Evolutionary conservation across 2,888 invertebrate species (phyloP).

Genomic region (Diarsia dahlii): DNA sequence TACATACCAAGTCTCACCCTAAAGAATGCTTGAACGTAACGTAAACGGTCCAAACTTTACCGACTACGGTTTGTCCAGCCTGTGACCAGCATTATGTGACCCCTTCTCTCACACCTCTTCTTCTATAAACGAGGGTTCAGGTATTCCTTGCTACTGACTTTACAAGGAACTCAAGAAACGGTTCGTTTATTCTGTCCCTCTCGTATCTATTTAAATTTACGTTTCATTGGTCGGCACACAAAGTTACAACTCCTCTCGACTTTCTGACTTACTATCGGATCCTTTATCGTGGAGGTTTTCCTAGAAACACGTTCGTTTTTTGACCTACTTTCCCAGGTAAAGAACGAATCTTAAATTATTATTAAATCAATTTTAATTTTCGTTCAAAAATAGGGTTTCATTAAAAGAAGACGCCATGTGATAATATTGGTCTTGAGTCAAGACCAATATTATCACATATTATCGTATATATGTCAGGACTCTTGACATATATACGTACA

Average conservation of each 20-base stretch:
- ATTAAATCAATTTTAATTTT: background rate
- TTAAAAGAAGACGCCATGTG: background rate
- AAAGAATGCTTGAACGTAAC: constrained; percentile 2
- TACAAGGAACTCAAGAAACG: constrained; percentile 13
- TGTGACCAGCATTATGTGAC: too few relatives aligned
- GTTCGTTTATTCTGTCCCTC: constrained; percentile 53
- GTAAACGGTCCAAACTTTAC: constrained; percentile 17
- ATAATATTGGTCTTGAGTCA: background rate
- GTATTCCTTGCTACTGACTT: too few relatives aligned
- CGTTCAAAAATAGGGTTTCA: background rate
- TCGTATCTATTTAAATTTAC: constrained; percentile 52
- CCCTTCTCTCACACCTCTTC: too few relatives aligned
- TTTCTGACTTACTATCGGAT: constrained; percentile 36
- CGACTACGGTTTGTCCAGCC: constrained; percentile 10
- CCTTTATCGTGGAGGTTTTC: constrained; percentile 15
- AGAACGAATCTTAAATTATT: constrained; percentile 4
- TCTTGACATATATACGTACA: too few relatives aligned
- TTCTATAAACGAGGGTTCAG: too few relatives aligned
- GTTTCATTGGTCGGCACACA: constrained; percentile 17
- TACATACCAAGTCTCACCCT: background rate
- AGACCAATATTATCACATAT: too few relatives aligned
- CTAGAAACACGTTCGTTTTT: background rate
- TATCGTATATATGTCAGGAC: too few relatives aligned
- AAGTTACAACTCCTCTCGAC: constrained; percentile 38
- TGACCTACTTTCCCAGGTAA: background rate